Percentiles rank a stretch among this genome's conserved stretches.
phyloP scores from a whole-genome alignment of 2,888 invertebrate species.

The Drosophila emarginata region DNA sequence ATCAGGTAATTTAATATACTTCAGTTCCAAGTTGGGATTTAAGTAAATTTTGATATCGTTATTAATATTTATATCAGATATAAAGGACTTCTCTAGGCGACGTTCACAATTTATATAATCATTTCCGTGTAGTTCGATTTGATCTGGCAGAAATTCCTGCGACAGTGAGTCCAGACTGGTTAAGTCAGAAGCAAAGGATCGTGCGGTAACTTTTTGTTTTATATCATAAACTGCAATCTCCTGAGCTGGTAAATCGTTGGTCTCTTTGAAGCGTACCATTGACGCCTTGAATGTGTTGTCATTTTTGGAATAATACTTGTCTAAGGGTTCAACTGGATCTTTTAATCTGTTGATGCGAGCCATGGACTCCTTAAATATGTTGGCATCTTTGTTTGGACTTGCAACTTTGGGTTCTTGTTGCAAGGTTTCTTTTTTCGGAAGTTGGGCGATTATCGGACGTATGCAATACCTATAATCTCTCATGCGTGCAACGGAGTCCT shows the following conservation, averaged over 20 bases:
- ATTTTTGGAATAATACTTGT: background rate
- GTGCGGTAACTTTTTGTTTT: background rate
- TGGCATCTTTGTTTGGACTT: background rate
- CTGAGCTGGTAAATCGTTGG: background rate
- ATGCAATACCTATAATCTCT: background rate
- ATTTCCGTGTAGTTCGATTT: background rate
- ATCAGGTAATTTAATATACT: conserved; percentile 31
- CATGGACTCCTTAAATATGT: conserved; percentile 11
- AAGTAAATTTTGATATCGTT: conserved; percentile 43
- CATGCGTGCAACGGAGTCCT: background rate
- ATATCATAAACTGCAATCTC: background rate
- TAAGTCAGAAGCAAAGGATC: background rate
- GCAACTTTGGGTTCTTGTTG: background rate
- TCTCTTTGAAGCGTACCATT: background rate
- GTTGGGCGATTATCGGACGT: background rate
- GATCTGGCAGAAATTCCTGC: background rate
- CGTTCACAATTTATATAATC: background rate
- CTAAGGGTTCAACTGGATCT: background rate
- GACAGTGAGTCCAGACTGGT: background rate
- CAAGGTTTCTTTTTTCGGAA: background rate
- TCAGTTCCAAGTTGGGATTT: conserved; percentile 26
- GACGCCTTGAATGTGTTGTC: background rate
- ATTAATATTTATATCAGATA: conserved; percentile 44
- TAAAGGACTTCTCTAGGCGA: conserved; percentile 43
- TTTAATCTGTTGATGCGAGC: conserved; percentile 10